phyloP scores from a whole-genome alignment of 2,888 invertebrate genomes.

The Urechis unicinctus region DNA sequence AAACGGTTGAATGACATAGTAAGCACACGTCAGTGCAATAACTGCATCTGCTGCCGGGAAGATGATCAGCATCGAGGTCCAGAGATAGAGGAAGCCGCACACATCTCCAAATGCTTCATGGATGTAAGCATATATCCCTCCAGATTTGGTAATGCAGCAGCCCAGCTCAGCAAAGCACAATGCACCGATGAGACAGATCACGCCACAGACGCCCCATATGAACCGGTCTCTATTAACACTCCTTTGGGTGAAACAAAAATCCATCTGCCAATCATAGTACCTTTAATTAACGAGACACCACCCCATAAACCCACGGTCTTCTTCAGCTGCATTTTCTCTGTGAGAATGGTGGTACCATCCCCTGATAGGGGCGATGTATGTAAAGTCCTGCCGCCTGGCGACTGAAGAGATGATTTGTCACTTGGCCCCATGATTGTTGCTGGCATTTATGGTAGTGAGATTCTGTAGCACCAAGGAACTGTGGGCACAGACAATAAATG shows the following conservation, averaged over 20 bases:
- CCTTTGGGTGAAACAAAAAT: conserved; percentile 92
- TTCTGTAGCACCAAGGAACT: no score
- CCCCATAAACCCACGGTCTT: conserved; percentile 77
- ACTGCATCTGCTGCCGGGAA: conserved; percentile 45
- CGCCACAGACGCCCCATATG: conserved; percentile 79
- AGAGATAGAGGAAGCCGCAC: conserved; percentile 41
- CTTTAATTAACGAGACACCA: conserved; percentile 88
- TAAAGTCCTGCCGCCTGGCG: no score
- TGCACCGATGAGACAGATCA: conserved; percentile 71
- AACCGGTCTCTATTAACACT: conserved; percentile 76
- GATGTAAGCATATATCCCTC: conserved; percentile 54
- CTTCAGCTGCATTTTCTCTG: conserved; percentile 60
- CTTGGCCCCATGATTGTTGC: no score
- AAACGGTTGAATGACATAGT: conserved; percentile 39
- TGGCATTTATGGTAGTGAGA: no score
- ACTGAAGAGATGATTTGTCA: no score
- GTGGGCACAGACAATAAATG: no score
- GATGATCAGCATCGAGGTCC: conserved; percentile 43
- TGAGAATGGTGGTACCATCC: not conserved
- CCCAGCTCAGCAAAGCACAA: conserved; percentile 87
- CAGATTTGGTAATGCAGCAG: conserved; percentile 68
- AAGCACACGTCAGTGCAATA: conserved; percentile 42
- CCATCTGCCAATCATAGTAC: conserved; percentile 88
- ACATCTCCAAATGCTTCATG: conserved; percentile 41
- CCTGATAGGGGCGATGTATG: not conserved